Conservation (phyloP, 2,113 vertebrate species). For the Atrichornis clamosus region DNA sequence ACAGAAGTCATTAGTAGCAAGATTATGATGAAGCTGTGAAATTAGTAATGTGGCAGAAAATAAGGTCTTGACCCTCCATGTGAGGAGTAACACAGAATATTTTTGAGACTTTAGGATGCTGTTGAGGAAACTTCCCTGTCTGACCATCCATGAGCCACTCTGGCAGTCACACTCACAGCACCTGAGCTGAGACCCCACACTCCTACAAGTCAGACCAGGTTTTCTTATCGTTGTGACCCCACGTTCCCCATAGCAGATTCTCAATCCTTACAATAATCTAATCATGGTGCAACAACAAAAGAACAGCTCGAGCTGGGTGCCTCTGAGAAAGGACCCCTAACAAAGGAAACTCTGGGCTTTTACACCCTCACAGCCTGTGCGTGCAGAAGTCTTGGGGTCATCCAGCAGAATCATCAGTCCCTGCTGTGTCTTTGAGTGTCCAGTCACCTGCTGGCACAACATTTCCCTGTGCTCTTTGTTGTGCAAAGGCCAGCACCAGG, state of each 20-base stretch:
- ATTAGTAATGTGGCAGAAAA: neutral
- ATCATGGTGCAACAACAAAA: neutral
- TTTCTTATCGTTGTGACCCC: neutral
- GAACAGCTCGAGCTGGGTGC: neutral
- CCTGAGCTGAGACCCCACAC: neutral
- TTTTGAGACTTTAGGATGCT: neutral
- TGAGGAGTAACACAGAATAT: neutral
- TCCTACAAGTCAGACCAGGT: rapidly evolving
- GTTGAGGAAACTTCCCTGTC: neutral
- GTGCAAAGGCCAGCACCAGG: neutral
- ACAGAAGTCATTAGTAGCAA: neutral
- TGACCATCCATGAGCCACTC: rapidly evolving
- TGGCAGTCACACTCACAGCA: neutral
- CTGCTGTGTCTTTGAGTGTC: neutral
- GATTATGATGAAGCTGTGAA: neutral
- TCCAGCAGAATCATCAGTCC: neutral
- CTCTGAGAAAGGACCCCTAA: neutral
- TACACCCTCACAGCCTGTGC: neutral
- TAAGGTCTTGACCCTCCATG: neutral
- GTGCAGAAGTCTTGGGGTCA: neutral
- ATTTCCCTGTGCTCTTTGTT: rapidly evolving
- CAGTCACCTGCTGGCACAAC: neutral
- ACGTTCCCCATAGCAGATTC: neutral
- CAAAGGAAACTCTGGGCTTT: neutral
- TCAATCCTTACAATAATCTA: neutral